Evolutionary conservation across 2,113 vertebrate species (phyloP).

Genomic region (Nerophis lumbriciformis): DNA sequence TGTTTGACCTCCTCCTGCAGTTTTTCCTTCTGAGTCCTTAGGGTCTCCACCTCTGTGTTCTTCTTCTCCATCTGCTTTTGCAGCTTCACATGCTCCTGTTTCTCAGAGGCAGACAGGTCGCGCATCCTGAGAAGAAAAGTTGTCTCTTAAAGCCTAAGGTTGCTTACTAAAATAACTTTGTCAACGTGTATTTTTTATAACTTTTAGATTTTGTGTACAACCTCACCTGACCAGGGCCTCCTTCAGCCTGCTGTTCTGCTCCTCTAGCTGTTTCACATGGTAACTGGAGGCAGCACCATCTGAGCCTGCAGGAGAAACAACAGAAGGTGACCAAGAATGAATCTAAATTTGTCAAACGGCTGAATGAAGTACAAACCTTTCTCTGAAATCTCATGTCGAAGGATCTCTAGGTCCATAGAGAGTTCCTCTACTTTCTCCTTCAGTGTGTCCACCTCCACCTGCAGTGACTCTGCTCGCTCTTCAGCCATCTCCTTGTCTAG

Average conservation of each 20-base stretch:
- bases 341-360: background rate
- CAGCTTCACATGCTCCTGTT: slow-evolving; percentile 91
- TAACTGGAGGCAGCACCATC: slow-evolving; percentile 92
- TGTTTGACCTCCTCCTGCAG: slow-evolving; percentile 84
- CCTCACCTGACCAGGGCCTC: slow-evolving; percentile 90
- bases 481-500: slow-evolving; percentile 99
- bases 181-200: background rate
- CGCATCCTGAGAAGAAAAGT: slow-evolving; percentile 78
- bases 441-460: slow-evolving; percentile 88
- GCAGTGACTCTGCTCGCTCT: slow-evolving; percentile 89
- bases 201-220: background rate
- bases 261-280: slow-evolving; percentile 93
- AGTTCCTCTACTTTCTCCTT: slow-evolving; percentile 91
- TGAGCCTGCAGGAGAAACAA: slow-evolving; percentile 35
- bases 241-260: slow-evolving; percentile 88
- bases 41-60: slow-evolving; percentile 83
- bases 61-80: slow-evolving; percentile 99
- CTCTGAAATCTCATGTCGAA: slow-evolving; percentile 95
- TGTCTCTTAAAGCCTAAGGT: background rate
- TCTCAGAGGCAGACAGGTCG: slow-evolving; percentile 91
- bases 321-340: background rate
- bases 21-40: slow-evolving; percentile 89
- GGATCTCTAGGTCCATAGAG: slow-evolving; percentile 93
- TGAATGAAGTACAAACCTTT: slow-evolving; percentile 77
- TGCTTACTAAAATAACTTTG: background rate